These are phyloP conservation scores for Allolobophora icterica DNA, from an alignment of 2,888 invertebrate genomes.

Conservation along the genomic window DNA sequence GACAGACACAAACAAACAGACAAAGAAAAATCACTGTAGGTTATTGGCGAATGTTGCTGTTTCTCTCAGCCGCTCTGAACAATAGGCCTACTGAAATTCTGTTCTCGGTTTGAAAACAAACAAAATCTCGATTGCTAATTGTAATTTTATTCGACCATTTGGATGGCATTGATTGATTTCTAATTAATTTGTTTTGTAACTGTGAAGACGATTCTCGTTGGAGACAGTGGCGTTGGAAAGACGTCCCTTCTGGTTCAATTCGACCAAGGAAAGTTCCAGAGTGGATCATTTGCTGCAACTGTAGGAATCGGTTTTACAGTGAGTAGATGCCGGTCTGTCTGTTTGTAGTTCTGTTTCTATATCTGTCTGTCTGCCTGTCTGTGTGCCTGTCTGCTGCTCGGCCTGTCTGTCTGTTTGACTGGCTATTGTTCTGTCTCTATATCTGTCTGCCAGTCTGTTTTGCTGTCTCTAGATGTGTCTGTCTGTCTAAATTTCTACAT, in stretches of 20 bases:
- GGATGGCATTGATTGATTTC: neutral
- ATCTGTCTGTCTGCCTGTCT: no score
- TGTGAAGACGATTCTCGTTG: slow-evolving; percentile 86
- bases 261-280: slow-evolving; percentile 88
- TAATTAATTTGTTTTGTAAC: neutral
- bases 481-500: no score
- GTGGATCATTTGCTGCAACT: slow-evolving; percentile 89
- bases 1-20: no score
- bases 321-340: slow-evolving; percentile 67
- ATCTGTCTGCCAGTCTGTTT: no score
- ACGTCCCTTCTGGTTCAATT: slow-evolving; percentile 90
- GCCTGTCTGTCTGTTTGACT: no score
- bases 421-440: no score
- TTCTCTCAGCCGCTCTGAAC: neutral
- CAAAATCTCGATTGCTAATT: neutral
- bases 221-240: slow-evolving; percentile 92
- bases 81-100: neutral
- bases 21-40: no score
- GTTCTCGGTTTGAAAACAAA: neutral
- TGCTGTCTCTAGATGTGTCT: no score
- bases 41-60: neutral
- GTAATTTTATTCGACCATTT: no score
- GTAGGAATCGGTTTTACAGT: slow-evolving; percentile 95
- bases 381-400: no score
- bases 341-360: neutral